A percentile compares a stretch with the other conserved stretches of the same genome.
These are phyloP conservation scores for Eumaeus atala DNA, from an alignment of 1,140 invertebrate genomes.

Conservation along the genomic window DNA sequence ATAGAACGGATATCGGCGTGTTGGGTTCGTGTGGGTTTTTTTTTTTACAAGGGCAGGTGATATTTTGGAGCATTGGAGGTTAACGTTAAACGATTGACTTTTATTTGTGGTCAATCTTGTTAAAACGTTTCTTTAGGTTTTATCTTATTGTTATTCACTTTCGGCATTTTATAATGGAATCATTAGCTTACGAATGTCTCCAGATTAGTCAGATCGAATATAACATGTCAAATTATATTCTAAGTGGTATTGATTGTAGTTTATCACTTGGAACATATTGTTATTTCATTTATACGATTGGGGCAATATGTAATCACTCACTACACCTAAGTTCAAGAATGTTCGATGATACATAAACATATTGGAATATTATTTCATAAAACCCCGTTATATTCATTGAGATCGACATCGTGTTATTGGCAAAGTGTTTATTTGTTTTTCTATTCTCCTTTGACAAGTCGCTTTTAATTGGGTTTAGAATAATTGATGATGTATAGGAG, in stretches of 20 bases:
- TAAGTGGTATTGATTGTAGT: constrained; percentile 3
- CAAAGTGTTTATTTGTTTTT: too few species aligned
- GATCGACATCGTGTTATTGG: too few species aligned
- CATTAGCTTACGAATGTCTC: background rate
- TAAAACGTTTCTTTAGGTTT: constrained; percentile 5
- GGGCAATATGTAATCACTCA: too few species aligned
- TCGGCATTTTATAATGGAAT: background rate
- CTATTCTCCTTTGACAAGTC: too few species aligned
- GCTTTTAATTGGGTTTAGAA: too few species aligned
- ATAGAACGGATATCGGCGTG: background rate
- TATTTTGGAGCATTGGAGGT: background rate
- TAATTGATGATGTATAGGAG: too few species aligned
- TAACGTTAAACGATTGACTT: background rate
- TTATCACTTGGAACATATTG: background rate
- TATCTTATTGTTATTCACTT: background rate
- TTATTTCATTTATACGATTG: too few species aligned
- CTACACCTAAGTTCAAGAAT: too few species aligned
- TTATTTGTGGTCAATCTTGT: background rate
- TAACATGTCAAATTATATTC: constrained; percentile 4
- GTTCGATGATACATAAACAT: too few species aligned
- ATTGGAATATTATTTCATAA: too few species aligned
- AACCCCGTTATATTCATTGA: too few species aligned
- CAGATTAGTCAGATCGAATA: background rate
- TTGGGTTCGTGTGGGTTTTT: background rate
- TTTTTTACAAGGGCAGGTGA: constrained; percentile 4